Base-by-base conservation (phyloP, 2,888 invertebrate species). In the Dynastes hyllus region DNA sequence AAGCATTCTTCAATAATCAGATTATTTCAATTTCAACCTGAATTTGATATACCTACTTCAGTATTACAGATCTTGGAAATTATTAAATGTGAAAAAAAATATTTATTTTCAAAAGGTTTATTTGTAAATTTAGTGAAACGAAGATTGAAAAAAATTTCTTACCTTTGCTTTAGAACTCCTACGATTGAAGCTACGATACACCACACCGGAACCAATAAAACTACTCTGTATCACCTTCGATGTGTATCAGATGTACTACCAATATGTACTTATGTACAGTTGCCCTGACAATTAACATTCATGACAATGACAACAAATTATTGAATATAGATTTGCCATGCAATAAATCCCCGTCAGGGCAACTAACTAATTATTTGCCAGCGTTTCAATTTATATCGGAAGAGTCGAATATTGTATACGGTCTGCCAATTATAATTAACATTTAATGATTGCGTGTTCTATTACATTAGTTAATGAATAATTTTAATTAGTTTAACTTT, bases 301-400 rank as follows among this genome's bases (percentile, higher is more conserved):
- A 71, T 71, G 58, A 78, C 78, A 78, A 78, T 78, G 73, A 78
- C 78, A 78, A 78, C 78, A 78, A 75, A 61, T 75, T 75, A 75
- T 75, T 45, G 61, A 75, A 75, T 75, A 61, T 58, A n/a, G 32
- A 71, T 71, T 27, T 55, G 11, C 1, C 50, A 6, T 51, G 50
- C 37, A 37, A 45, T 45, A 45, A 66, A 45, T 66, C 45, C 29
- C 29, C 9, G 32, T 2, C 2, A 13, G 29, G 13, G 27, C 29
- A 63, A 63, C 29, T n/a, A 66, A 63, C 29, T n/a, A 66, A 66
- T 40, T 16, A 66, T 66, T 40, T 32, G 27, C 63, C 11, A n/a
- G 27, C 63, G 27, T 22, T 63, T 63, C 29, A 63, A 63, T 63
- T n/a, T 32, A 63, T 32, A 32, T 11, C 63, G 63, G 63, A 13